Conservation (phyloP, 2,888 invertebrate genomes). For the Cylloceria caligata region DNA sequence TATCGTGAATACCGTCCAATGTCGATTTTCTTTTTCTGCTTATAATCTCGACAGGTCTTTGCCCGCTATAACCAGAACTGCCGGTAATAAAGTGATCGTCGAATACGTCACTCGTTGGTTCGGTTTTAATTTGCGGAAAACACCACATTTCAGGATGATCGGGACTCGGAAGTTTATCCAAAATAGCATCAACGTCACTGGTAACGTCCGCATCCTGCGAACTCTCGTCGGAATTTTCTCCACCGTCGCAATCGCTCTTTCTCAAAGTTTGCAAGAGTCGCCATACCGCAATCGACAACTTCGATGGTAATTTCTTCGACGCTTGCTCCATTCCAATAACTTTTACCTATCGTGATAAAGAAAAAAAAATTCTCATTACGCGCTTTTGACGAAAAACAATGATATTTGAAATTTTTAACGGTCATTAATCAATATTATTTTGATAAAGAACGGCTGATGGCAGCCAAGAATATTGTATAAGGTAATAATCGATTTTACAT, state of each 20-base stretch:
- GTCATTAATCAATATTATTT: no score
- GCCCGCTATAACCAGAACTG: conserved; percentile 28
- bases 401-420: no score
- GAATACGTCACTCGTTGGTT: conserved; percentile 68
- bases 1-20: conserved; percentile 12
- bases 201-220: conserved; percentile 71
- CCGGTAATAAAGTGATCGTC: conserved; percentile 50
- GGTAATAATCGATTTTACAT: no score
- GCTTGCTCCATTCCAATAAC: conserved; percentile 74
- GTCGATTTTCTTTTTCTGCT: conserved; percentile 51
- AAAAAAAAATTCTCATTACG: background rate
- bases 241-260: conserved; percentile 70
- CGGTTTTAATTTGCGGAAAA: conserved; percentile 72
- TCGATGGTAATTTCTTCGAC: conserved; percentile 74
- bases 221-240: conserved; percentile 75
- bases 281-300: conserved; percentile 78
- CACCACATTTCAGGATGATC: conserved; percentile 61
- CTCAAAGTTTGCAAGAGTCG: conserved; percentile 72
- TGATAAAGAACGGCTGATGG: no score
- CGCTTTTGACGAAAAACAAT: background rate
- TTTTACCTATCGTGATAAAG: conserved; percentile 69
- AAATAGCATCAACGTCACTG: conserved; percentile 70
- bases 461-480: no score
- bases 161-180: conserved; percentile 70
- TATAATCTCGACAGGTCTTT: conserved; percentile 34